Base-by-base conservation (phyloP, 2,797 vertebrate genomes). In the Avahi laniger region DNA sequence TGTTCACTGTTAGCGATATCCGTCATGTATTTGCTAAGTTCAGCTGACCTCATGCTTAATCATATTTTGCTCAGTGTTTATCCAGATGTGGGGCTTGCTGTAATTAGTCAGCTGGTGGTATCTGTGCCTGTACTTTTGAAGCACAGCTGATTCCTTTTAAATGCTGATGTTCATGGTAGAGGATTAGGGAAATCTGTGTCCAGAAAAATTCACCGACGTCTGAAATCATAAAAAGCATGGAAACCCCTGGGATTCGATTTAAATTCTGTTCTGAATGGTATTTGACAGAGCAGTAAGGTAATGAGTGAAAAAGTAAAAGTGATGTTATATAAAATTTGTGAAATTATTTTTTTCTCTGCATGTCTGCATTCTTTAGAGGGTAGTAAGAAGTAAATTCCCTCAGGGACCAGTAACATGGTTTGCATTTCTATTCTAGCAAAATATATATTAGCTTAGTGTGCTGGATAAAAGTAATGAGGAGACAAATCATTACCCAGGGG, bases 251-350 rank as follows among this genome's bases (percentile, higher is more conserved):
- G 94, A 91, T 69, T 76, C 72, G 89, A 84, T 97, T 98, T 96
- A 89, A 96, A 96, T 97, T 97, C 83, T 96, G 54, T 91, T 24
- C 96, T 97, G 59, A 79, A 59, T 59, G 89, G 50, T 97, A 9
- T 95, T 97, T 97, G 93, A 91, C 94, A 78, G 69, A 94, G 80
- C 46, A 54, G 54, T 69, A 93, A 61, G 2, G 76, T 93, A 96
- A 96, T 96, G 97, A 98, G 97, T 95, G 91, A 97, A 88, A 94
- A 96, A 94, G 43, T 18, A 46, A 95, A 93, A 92, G 28, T 72
- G 81, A 14, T 97, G 85, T 96, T 98, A 96, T 94, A 13, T 97
- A 97, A 98, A 98, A 98, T 98, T 95, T 96, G 93, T 95, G 90
- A 26, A 59, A 86, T 96, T 95, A 69, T 82, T 79, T 26, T 46